Percentiles rank a stretch among this genome's conserved stretches.
Evolutionary conservation across 2,113 vertebrate species (phyloP).

Genomic region (Tychaedon coryphoeus): DNA sequence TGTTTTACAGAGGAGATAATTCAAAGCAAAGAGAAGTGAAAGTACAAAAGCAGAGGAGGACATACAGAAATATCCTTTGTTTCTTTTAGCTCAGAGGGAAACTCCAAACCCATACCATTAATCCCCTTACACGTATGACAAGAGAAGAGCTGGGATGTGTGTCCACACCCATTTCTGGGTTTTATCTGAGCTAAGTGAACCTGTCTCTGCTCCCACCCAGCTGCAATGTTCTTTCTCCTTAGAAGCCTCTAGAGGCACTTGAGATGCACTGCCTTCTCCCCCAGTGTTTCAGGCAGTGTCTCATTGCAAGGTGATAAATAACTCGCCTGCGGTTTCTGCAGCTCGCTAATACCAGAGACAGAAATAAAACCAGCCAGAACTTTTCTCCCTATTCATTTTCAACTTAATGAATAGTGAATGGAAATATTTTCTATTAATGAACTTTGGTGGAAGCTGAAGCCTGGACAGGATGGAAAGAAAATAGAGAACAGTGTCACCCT

Average conservation of each 20-base stretch:
- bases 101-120: not conserved
- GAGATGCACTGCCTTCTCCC: not conserved
- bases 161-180: not conserved
- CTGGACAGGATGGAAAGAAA: not conserved
- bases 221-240: not conserved
- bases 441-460: not conserved
- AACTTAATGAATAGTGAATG: not conserved
- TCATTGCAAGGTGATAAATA: conserved; percentile 20
- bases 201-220: not conserved
- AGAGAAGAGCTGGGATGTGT: not conserved
- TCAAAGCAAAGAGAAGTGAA: not conserved
- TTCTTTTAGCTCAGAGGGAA: not conserved
- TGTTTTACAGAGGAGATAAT: not conserved
- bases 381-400: not conserved
- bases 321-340: not conserved
- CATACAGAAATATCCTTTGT: not conserved
- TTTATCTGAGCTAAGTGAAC: not conserved
- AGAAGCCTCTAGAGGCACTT: not conserved
- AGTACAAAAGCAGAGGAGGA: not conserved
- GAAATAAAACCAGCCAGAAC: not conserved
- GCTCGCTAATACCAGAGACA: not conserved
- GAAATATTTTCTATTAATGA: conserved; percentile 14
- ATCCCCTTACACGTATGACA: not conserved
- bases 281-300: not conserved
- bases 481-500: not conserved